Percentiles rank a stretch among this genome's conserved stretches.
phyloP scores from a whole-genome alignment of 1,140 invertebrate species.

The Schlechtendalia chinensis region DNA sequence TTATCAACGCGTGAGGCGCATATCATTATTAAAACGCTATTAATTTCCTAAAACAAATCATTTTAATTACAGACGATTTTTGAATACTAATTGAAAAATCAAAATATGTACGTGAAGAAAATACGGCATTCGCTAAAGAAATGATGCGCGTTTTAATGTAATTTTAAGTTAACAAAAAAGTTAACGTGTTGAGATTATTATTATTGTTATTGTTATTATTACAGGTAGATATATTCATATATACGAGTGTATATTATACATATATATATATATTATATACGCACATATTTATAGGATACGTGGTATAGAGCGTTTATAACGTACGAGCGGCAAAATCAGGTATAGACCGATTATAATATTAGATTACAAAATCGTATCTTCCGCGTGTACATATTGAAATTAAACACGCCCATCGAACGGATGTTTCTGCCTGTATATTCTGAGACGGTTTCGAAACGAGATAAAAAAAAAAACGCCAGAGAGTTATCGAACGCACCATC shows the following conservation, averaged over 20 bases:
- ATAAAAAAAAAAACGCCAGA: neutral
- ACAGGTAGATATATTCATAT: neutral
- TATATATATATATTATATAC: too few species aligned
- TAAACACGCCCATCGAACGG: slow-evolving; percentile 12
- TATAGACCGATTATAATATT: slow-evolving; percentile 34
- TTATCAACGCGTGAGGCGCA: too few species aligned
- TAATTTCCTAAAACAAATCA: neutral
- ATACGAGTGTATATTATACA: neutral
- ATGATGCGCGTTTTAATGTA: neutral
- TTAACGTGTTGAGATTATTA: too few species aligned
- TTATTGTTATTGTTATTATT: too few species aligned
- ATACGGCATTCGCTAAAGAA: neutral
- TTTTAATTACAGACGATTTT: neutral
- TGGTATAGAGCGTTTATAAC: neutral
- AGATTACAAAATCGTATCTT: slow-evolving; percentile 27
- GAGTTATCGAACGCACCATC: neutral
- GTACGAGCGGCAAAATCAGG: neutral
- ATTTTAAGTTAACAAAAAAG: neutral
- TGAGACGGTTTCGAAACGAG: neutral
- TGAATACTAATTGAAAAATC: neutral
- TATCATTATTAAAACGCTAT: too few species aligned
- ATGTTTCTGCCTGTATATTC: slow-evolving; percentile 11
- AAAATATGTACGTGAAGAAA: neutral
- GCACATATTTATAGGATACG: too few species aligned
- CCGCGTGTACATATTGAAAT: slow-evolving; percentile 1